Percentiles rank a stretch among this genome's conserved stretches.
Conservation (phyloP, 2,888 invertebrate species). For the Latheticus oryzae region DNA sequence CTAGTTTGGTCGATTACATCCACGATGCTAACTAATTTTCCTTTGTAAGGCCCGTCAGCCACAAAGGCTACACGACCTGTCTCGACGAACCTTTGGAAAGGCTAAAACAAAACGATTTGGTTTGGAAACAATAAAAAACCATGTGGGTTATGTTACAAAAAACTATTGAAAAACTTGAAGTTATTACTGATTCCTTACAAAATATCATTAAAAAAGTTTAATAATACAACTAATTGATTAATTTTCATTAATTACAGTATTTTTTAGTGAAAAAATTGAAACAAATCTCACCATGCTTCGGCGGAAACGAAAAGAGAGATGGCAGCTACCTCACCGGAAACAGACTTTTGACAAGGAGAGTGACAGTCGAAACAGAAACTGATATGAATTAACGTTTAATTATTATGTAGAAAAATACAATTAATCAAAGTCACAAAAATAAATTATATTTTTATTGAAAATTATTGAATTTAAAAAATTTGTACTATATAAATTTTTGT, state of each 20-base stretch:
- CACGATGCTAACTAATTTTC: slow-evolving; percentile 93
- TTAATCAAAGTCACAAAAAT: too few relatives aligned
- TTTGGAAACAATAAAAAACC: slow-evolving; percentile 15
- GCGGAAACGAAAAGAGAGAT: slow-evolving; percentile 41
- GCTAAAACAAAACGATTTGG: slow-evolving; percentile 68
- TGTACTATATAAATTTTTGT: too few relatives aligned
- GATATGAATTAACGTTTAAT: slow-evolving; percentile 7
- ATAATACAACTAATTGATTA: too few relatives aligned
- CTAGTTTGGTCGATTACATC: slow-evolving; percentile 98
- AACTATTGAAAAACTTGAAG: neutral
- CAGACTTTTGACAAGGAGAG: slow-evolving; percentile 12
- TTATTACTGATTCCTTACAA: too few relatives aligned
- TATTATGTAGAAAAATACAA: too few relatives aligned
- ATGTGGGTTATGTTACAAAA: slow-evolving; percentile 18
- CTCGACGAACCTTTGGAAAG: slow-evolving; percentile 94
- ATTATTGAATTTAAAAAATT: too few relatives aligned
- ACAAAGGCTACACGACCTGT: slow-evolving; percentile 97
- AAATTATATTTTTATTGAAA: too few relatives aligned
- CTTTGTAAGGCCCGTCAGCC: slow-evolving; percentile 88
- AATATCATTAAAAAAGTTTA: too few relatives aligned
- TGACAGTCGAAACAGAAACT: slow-evolving; percentile 28
- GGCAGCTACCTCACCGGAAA: slow-evolving; percentile 42
- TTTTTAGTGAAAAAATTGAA: slow-evolving; percentile 9
- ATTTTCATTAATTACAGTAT: too few relatives aligned
- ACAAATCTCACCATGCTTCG: slow-evolving; percentile 47